phyloP scores from a whole-genome alignment of 2,113 vertebrate species.

The Halcyon malimbica region DNA sequence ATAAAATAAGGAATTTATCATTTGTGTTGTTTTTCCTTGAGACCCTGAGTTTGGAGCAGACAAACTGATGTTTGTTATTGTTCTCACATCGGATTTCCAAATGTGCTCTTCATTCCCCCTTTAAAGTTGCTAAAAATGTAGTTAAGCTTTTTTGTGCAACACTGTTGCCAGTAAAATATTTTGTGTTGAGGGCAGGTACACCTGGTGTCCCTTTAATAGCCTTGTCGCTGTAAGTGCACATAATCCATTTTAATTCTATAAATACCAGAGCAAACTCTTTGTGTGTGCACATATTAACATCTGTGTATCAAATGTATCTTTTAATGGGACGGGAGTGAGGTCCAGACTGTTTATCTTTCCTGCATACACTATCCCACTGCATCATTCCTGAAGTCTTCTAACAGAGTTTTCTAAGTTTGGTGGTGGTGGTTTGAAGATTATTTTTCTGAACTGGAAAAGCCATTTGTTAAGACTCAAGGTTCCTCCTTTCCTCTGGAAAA shows the following conservation, averaged over 20 bases:
- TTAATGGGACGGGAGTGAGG: background rate
- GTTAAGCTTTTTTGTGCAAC: background rate
- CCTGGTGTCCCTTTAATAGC: background rate
- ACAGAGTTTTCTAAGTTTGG: background rate
- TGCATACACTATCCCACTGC: rapidly evolving
- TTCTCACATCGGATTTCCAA: background rate
- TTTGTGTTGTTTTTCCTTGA: background rate
- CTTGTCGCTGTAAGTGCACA: background rate
- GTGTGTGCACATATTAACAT: background rate
- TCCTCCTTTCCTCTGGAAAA: background rate
- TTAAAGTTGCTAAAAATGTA: background rate
- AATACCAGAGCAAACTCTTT: background rate
- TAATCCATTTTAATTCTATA: background rate
- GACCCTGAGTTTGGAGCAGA: background rate
- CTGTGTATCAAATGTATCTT: background rate
- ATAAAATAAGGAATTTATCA: background rate
- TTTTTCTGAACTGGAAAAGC: background rate
- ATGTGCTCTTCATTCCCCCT: background rate
- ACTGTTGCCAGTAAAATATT: background rate
- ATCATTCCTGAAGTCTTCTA: background rate
- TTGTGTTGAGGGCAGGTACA: background rate
- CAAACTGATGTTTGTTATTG: background rate
- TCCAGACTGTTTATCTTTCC: background rate
- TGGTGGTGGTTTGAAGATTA: background rate
- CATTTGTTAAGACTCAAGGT: background rate